phyloP scores from a whole-genome alignment of 2,888 invertebrate species.

The Oxytorus armatus region DNA sequence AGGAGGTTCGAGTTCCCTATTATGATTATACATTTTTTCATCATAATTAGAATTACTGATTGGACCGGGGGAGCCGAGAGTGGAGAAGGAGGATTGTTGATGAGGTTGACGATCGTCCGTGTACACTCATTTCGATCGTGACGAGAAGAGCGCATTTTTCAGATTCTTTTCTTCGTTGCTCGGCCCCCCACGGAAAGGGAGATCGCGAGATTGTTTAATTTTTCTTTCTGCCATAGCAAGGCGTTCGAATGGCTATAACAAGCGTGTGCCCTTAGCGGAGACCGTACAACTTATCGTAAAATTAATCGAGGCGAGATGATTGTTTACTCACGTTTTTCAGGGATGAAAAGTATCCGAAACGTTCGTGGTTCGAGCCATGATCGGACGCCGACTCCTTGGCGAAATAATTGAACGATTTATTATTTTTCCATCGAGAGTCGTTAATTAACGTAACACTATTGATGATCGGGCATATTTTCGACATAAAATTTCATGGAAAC shows the following conservation, averaged over 20 bases:
- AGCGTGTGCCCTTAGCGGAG: neutral
- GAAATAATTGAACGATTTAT: conserved; percentile 20
- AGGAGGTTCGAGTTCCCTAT: conserved; percentile 47
- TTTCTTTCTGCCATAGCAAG: neutral
- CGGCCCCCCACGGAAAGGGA: conserved; percentile 32
- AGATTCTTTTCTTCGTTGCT: conserved; percentile 45
- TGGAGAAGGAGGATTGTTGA: conserved; percentile 67
- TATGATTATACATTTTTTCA: conserved; percentile 75
- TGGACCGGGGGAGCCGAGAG: conserved; percentile 66
- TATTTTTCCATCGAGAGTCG: neutral
- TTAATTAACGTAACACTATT: neutral
- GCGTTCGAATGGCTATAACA: conserved; percentile 14
- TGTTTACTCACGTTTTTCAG: conserved; percentile 81
- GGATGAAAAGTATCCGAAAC: conserved; percentile 83
- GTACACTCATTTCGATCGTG: conserved; percentile 35
- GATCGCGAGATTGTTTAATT: neutral
- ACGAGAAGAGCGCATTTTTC: conserved; percentile 44
- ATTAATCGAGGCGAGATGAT: conserved; percentile 26
- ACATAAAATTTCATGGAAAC: neutral
- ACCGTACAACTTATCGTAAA: conserved; percentile 36
- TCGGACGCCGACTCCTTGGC: conserved; percentile 82
- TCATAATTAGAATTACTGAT: conserved; percentile 78
- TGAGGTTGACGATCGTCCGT: conserved; percentile 49
- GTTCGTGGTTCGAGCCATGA: conserved; percentile 82
- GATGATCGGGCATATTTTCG: neutral